Conservation (phyloP, 2,797 vertebrate species). For the Periparus ater region DNA sequence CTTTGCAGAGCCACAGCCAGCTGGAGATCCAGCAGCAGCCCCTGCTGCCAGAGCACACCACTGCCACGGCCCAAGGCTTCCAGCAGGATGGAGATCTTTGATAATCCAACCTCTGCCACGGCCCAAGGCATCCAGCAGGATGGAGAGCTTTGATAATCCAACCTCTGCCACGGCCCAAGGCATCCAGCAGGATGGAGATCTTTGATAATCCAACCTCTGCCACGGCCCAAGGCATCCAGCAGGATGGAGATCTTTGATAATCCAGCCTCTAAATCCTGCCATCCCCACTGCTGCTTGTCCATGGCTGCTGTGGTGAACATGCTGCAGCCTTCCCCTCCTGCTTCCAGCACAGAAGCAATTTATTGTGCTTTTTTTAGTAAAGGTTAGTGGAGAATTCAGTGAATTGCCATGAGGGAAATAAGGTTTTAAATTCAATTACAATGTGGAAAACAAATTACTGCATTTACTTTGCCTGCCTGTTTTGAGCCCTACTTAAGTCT, state of each 20-base stretch:
- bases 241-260: not conserved
- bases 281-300: not conserved
- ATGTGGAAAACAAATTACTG: not conserved
- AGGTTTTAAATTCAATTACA: not conserved
- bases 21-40: not conserved
- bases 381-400: not conserved
- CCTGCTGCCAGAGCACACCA: not conserved
- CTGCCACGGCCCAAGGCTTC: not conserved
- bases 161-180: not conserved
- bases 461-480: not conserved
- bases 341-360: not conserved
- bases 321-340: not conserved
- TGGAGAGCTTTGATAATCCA: not conserved
- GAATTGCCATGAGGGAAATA: not conserved
- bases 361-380: not conserved
- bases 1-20: not conserved
- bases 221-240: not conserved
- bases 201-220: not conserved
- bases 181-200: not conserved
- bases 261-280: accelerated
- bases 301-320: not conserved
- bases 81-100: not conserved
- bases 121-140: not conserved
- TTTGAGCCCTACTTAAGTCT: not conserved
- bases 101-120: not conserved